phyloP scores from a whole-genome alignment of 2,888 invertebrate species.

The Malachius bipustulatus region DNA sequence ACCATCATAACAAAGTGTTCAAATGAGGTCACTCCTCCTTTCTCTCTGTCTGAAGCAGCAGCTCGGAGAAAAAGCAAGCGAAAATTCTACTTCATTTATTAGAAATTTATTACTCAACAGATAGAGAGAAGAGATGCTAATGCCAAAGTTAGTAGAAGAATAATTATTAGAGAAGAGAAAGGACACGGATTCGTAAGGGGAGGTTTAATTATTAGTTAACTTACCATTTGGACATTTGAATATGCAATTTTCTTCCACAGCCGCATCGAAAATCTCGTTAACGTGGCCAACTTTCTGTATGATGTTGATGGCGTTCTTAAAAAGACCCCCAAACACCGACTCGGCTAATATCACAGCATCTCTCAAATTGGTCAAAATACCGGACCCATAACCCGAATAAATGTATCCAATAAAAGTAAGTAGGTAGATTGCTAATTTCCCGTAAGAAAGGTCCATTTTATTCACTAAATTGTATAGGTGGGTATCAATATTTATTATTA shows the following conservation, averaged over 20 bases:
- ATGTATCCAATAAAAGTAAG: slow-evolving; percentile 68
- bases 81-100: no score
- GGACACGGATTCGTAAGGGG: no score
- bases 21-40: no score
- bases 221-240: slow-evolving; percentile 64
- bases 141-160: no score
- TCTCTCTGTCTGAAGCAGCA: no score
- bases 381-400: slow-evolving; percentile 70
- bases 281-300: slow-evolving; percentile 62
- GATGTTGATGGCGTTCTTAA: slow-evolving; percentile 60
- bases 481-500: not conserved
- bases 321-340: slow-evolving; percentile 66
- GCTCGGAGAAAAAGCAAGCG: no score
- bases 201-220: no score
- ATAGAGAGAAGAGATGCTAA: no score
- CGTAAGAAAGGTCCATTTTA: slow-evolving; percentile 63
- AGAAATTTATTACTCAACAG: no score
- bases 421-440: slow-evolving; percentile 60
- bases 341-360: slow-evolving; percentile 74
- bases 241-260: slow-evolving; percentile 71
- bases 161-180: no score
- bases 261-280: slow-evolving; percentile 73
- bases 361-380: slow-evolving; percentile 56
- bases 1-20: no score
- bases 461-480: slow-evolving; percentile 2